These are phyloP conservation scores for Hippopotamus amphibius DNA, from an alignment of 2,113 vertebrate species.

Conservation along the genomic window DNA sequence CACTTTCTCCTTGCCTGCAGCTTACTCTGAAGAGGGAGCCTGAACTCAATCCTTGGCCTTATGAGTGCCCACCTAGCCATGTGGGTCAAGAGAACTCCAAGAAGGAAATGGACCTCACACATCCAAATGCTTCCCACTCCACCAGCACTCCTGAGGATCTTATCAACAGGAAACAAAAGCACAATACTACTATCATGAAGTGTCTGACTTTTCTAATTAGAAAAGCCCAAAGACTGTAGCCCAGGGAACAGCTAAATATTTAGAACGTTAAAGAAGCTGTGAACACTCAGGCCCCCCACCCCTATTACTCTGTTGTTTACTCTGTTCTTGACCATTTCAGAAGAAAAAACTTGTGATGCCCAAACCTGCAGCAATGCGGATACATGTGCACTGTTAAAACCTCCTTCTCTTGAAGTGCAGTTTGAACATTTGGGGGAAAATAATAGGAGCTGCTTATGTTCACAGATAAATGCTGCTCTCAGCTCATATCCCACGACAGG, in stretches of 20 bases:
- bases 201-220: constrained; percentile 74
- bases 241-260: constrained; percentile 87
- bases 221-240: constrained; percentile 79
- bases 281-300: constrained; percentile 67
- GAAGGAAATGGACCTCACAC: constrained; percentile 29
- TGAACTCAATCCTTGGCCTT: not conserved
- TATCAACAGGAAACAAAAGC: constrained; percentile 46
- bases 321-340: constrained; percentile 58
- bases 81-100: not conserved
- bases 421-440: constrained; percentile 17
- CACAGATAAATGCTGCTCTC: not conserved
- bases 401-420: not conserved
- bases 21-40: not conserved
- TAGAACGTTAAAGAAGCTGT: constrained; percentile 66
- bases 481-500: not conserved
- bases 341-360: constrained; percentile 50
- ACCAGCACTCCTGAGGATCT: not conserved
- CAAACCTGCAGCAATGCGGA: constrained; percentile 57
- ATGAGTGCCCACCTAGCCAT: not conserved
- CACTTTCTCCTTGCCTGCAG: not conserved
- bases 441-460: not conserved
- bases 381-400: constrained; percentile 51
- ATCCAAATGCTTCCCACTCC: fast-evolving
- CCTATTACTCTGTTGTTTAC: constrained; percentile 21
- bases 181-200: constrained; percentile 19